A percentile compares a stretch with the other conserved stretches of the same genome.
Conservation (phyloP, 2,113 vertebrate genomes). For the Macquaria australasica region DNA sequence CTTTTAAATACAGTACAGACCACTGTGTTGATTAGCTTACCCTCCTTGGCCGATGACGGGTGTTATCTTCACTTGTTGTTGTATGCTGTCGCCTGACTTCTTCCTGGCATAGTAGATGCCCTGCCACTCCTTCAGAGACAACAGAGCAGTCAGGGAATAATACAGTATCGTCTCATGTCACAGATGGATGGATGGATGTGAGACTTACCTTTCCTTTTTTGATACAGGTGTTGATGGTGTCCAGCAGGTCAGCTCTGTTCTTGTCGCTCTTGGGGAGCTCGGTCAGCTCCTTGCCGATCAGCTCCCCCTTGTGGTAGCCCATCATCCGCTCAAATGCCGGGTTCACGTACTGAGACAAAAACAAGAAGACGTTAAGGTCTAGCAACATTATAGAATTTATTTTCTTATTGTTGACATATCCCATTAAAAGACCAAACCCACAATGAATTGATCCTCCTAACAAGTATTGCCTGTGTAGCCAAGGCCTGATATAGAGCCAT, state of each 20-base stretch:
- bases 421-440: too few species aligned
- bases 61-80: conserved; percentile 94
- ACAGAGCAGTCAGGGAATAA: neutral
- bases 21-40: conserved; percentile 79
- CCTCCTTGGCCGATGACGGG: conserved; percentile 96
- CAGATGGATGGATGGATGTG: neutral
- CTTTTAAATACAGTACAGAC: neutral
- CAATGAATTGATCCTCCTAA: too few species aligned
- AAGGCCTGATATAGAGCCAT: too few species aligned
- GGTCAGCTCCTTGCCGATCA: conserved; percentile 94
- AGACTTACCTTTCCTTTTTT: conserved; percentile 94
- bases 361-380: neutral
- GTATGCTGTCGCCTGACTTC: conserved; percentile 95
- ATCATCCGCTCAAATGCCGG: conserved; percentile 96
- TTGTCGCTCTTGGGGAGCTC: conserved; percentile 94
- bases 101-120: conserved; percentile 92
- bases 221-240: conserved; percentile 94
- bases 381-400: neutral
- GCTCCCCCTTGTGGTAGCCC: conserved; percentile 93
- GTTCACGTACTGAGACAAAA: conserved; percentile 92
- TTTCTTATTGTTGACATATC: neutral
- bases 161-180: neutral
- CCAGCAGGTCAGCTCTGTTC: conserved; percentile 91
- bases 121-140: conserved; percentile 92
- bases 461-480: neutral